These are phyloP conservation scores for Sebastes vulpes DNA, from an alignment of 2,797 vertebrate species.

Conservation along the genomic window DNA sequence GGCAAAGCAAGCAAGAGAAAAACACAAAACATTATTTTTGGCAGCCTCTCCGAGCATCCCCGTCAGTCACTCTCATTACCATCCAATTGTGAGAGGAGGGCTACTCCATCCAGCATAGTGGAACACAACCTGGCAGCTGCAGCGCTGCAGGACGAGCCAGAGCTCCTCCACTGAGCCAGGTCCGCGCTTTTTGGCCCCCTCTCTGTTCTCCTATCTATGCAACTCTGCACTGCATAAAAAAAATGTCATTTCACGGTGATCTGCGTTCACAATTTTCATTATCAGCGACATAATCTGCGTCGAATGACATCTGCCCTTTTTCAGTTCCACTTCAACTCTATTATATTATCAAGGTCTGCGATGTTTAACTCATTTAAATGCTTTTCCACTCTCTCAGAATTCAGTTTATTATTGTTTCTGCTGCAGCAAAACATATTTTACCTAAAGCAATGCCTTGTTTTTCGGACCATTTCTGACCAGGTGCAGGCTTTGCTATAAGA, in stretches of 20 bases:
- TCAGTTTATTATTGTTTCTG: slow-evolving; percentile 1
- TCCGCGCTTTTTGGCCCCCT: slow-evolving; percentile 16
- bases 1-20: slow-evolving; percentile 37
- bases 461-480: not conserved
- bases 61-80: slow-evolving; percentile 83
- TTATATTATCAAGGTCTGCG: slow-evolving; percentile 13
- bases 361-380: slow-evolving; percentile 20
- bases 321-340: slow-evolving; percentile 30
- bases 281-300: slow-evolving; percentile 41
- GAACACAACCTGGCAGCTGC: slow-evolving; percentile 72
- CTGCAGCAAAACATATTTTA: not conserved
- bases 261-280: slow-evolving; percentile 47
- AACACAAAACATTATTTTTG: slow-evolving; percentile 61
- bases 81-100: slow-evolving; percentile 70
- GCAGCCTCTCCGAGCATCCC: slow-evolving; percentile 64
- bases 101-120: slow-evolving; percentile 55
- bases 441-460: not conserved
- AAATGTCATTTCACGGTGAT: slow-evolving; percentile 49
- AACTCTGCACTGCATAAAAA: slow-evolving; percentile 30
- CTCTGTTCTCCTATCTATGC: slow-evolving; percentile 26
- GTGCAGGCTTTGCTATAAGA: not conserved
- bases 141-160: slow-evolving; percentile 50
- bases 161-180: slow-evolving; percentile 44
- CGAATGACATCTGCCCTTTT: slow-evolving; percentile 42
- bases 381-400: not conserved